phyloP scores from a whole-genome alignment of 2,797 vertebrate species.

The Fistularia commersonii region DNA sequence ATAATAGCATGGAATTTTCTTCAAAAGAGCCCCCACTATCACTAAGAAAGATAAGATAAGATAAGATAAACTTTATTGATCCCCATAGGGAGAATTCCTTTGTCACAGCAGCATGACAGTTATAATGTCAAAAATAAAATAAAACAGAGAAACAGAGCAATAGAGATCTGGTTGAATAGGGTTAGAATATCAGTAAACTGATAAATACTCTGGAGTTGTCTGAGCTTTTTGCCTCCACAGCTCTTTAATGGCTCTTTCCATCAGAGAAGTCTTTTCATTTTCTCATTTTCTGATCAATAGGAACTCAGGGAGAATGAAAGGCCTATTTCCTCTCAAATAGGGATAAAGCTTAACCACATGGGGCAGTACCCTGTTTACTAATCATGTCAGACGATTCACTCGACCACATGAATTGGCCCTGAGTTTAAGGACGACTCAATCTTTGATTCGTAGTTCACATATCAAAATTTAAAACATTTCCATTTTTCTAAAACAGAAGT shows the following conservation, averaged over 20 bases:
- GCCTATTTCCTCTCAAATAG: constrained; percentile 64
- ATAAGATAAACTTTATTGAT: no score
- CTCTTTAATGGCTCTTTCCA: constrained; percentile 58
- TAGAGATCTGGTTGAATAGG: constrained; percentile 30
- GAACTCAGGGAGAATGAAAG: constrained; percentile 59
- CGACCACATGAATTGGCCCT: constrained; percentile 39
- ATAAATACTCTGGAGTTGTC: constrained; percentile 50
- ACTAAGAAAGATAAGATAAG: no score
- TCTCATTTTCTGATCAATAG: constrained; percentile 65
- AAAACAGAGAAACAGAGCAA: neutral
- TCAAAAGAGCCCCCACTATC: constrained; percentile 16
- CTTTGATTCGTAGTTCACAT: constrained; percentile 33
- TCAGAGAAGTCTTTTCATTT: constrained; percentile 68
- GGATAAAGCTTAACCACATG: constrained; percentile 59
- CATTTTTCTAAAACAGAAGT: constrained; percentile 15
- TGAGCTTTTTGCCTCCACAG: constrained; percentile 32
- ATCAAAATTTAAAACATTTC: constrained; percentile 27
- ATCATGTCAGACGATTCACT: constrained; percentile 52
- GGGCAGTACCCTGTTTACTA: constrained; percentile 60
- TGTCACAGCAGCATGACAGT: no score
- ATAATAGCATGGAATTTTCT: neutral
- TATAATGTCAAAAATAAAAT: neutral
- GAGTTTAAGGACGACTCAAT: constrained; percentile 33
- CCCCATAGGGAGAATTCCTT: no score
- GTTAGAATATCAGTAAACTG: constrained; percentile 30